Evolutionary conservation across 2,113 vertebrate species (phyloP).

Genomic region (Eira barbara): DNA sequence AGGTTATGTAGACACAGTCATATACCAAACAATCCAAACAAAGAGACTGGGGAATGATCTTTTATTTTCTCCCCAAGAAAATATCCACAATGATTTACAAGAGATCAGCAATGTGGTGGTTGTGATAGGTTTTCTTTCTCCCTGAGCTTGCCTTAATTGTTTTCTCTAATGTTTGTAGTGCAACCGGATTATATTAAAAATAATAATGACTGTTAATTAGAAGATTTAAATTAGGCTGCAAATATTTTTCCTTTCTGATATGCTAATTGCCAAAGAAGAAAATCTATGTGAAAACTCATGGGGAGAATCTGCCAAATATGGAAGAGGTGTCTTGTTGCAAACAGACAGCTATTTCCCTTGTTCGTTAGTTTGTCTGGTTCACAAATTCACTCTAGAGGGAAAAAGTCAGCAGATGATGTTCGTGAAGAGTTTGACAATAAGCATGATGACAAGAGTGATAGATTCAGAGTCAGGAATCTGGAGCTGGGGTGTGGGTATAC

Average conservation of each 20-base stretch:
- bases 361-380: neutral
- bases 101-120: neutral
- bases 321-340: neutral
- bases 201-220: conserved; percentile 61
- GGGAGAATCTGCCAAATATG: neutral
- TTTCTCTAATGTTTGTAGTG: conserved; percentile 46
- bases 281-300: neutral
- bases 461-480: neutral
- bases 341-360: neutral
- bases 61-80: neutral
- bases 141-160: conserved; percentile 48
- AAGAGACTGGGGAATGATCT: neutral
- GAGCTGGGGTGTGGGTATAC: neutral
- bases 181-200: conserved; percentile 56
- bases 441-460: neutral
- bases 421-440: neutral
- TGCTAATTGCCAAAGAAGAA: conserved; percentile 20
- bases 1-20: neutral
- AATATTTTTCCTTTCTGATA: conserved; percentile 59
- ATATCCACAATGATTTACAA: neutral
- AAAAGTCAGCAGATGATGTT: neutral
- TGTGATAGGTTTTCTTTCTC: neutral
- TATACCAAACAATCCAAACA: neutral
- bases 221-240: conserved; percentile 52
- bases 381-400: neutral